These are phyloP conservation scores for Drosophila incognita DNA, from an alignment of 2,888 invertebrate genomes.

Conservation along the genomic window DNA sequence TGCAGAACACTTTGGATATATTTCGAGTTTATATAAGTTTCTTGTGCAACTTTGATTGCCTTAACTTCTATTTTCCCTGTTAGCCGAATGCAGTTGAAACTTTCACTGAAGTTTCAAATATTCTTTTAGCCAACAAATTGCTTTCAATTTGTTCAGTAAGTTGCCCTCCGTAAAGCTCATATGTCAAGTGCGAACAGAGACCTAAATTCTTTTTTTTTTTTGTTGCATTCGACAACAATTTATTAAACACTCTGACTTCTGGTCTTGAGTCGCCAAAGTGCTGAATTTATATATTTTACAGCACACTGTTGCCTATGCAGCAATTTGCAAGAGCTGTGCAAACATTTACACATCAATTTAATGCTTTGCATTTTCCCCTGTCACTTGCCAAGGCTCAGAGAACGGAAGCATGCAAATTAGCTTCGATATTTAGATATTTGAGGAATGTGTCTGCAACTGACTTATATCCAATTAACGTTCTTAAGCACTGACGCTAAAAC, in stretches of 20 bases:
- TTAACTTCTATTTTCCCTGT: constrained; percentile 7
- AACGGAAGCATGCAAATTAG: constrained; percentile 34
- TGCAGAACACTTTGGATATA: background rate
- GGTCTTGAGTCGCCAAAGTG: background rate
- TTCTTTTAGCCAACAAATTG: constrained; percentile 17
- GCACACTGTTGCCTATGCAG: background rate
- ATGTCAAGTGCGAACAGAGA: constrained; percentile 34
- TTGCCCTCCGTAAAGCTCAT: constrained; percentile 20
- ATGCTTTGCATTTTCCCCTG: constrained; percentile 14
- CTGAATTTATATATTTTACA: background rate
- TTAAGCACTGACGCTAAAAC: constrained; percentile 50
- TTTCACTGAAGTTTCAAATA: constrained; percentile 27
- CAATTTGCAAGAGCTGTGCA: background rate
- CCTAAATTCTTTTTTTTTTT: background rate
- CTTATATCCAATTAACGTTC: constrained; percentile 61
- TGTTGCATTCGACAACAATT: constrained; percentile 35
- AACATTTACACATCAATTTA: constrained; percentile 5
- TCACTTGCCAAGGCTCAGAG: constrained; percentile 4
- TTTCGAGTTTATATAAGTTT: background rate
- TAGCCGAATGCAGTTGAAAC: constrained; percentile 27
- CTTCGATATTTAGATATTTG: constrained; percentile 24
- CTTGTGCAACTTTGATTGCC: constrained; percentile 8
- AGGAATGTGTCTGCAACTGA: constrained; percentile 16
- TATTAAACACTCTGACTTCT: constrained; percentile 34
- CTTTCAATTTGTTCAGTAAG: constrained; percentile 19